Conservation (phyloP, 2,113 vertebrate genomes). For the Strix aluco region DNA sequence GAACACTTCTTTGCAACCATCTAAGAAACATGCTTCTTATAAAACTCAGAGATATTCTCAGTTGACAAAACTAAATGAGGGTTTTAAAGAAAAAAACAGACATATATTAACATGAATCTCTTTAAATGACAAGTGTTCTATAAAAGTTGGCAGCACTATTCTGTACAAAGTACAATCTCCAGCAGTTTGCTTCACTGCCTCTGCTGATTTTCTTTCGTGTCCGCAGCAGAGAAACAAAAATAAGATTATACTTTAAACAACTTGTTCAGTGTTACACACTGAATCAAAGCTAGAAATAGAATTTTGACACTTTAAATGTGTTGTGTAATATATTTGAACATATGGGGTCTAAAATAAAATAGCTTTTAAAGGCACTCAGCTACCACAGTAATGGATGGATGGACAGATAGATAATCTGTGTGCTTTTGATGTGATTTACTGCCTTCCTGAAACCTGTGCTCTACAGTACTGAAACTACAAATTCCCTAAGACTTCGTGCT, state of each 20-base stretch:
- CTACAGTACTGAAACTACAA: background rate
- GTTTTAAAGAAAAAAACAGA: background rate
- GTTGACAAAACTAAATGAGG: background rate
- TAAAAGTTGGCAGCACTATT: background rate
- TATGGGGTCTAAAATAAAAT: background rate
- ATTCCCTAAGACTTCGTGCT: background rate
- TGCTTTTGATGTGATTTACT: background rate
- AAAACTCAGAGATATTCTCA: background rate
- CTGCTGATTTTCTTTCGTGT: background rate
- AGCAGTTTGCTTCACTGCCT: background rate
- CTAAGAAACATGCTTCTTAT: background rate
- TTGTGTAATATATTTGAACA: conserved; percentile 22
- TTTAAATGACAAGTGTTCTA: background rate
- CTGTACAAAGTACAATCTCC: background rate
- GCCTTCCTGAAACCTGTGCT: background rate
- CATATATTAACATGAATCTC: background rate
- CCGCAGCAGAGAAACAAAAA: conserved; percentile 1
- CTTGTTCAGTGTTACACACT: background rate
- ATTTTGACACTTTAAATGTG: conserved; percentile 29
- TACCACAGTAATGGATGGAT: background rate
- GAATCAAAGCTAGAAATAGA: conserved; percentile 24
- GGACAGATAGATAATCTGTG: background rate
- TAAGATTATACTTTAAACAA: conserved; percentile 12
- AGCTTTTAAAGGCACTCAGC: background rate
- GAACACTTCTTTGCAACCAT: background rate